phyloP scores from a whole-genome alignment of 2,113 vertebrate genomes.

The Nannospalax galili region DNA sequence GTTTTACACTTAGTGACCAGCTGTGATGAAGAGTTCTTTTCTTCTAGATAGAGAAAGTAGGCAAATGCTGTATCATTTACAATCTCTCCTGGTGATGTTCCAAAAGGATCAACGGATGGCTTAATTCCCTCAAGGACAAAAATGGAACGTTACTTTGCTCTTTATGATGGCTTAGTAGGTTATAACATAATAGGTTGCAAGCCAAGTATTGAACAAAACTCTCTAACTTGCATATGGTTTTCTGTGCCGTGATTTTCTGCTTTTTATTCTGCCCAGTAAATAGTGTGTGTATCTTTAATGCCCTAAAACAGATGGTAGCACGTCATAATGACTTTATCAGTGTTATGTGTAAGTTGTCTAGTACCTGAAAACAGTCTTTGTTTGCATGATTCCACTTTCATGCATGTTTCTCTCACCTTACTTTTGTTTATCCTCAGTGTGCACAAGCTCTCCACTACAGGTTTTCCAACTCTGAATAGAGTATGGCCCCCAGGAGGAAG shows the following conservation, averaged over 20 bases:
- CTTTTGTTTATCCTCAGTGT: background rate
- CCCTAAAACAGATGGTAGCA: background rate
- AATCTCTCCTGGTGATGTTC: background rate
- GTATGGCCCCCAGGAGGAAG: background rate
- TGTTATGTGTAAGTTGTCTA: background rate
- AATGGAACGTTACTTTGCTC: background rate
- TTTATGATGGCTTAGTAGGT: background rate
- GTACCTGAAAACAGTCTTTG: background rate
- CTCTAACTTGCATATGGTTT: background rate
- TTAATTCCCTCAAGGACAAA: background rate
- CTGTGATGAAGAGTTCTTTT: background rate
- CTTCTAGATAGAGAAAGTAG: background rate
- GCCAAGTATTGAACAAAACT: background rate
- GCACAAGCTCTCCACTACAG: background rate
- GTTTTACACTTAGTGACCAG: background rate
- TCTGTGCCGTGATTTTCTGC: background rate
- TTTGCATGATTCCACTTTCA: background rate
- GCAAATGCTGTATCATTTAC: background rate
- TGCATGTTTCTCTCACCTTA: rapidly evolving
- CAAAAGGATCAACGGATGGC: background rate
- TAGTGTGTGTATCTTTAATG: background rate
- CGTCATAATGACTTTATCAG: background rate
- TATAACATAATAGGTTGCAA: background rate
- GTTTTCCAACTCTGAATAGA: background rate
- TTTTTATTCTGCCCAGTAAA: background rate